Percentiles rank a stretch among this genome's conserved stretches.
These are phyloP conservation scores for Drosophila anomalipes DNA, from an alignment of 2,888 invertebrate genomes.

Conservation along the genomic window DNA sequence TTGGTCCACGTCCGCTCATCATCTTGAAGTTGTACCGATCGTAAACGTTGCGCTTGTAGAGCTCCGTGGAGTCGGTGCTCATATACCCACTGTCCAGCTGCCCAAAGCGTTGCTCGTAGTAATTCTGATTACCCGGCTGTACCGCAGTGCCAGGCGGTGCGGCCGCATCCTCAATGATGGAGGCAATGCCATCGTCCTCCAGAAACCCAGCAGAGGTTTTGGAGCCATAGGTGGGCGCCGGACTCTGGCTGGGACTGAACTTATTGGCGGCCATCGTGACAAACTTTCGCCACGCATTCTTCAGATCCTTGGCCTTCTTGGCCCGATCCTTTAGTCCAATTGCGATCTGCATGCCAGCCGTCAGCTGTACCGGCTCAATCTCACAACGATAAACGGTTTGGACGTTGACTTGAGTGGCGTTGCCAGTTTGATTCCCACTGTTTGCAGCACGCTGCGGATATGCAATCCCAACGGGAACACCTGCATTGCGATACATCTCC, in stretches of 20 bases:
- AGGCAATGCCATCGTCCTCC: constrained; percentile 84
- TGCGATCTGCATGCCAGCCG: constrained; percentile 85
- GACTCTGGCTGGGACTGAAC: constrained; percentile 84
- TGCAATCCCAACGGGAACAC: constrained; percentile 84
- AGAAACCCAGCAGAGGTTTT: constrained; percentile 72
- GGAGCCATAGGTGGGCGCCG: constrained; percentile 80
- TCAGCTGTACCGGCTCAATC: constrained; percentile 83
- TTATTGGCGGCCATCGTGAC: constrained; percentile 85
- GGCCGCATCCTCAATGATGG: constrained; percentile 82
- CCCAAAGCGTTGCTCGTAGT: constrained; percentile 83
- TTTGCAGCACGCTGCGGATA: constrained; percentile 81
- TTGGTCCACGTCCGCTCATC: constrained; percentile 78
- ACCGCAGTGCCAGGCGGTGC: constrained; percentile 63
- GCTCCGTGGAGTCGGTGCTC: constrained; percentile 91
- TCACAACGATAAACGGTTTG: constrained; percentile 85
- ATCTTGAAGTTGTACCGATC: constrained; percentile 85
- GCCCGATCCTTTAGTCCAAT: constrained; percentile 85
- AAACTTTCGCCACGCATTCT: constrained; percentile 85
- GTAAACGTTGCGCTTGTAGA: constrained; percentile 86
- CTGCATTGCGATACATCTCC: constrained; percentile 84
- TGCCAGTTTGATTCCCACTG: constrained; percentile 47
- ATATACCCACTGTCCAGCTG: constrained; percentile 93
- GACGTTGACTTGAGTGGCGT: constrained; percentile 63
- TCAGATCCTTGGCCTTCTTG: constrained; percentile 85
- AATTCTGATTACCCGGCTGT: constrained; percentile 79